Conservation (phyloP, 2,888 invertebrate genomes). For the Panopea generosa region DNA sequence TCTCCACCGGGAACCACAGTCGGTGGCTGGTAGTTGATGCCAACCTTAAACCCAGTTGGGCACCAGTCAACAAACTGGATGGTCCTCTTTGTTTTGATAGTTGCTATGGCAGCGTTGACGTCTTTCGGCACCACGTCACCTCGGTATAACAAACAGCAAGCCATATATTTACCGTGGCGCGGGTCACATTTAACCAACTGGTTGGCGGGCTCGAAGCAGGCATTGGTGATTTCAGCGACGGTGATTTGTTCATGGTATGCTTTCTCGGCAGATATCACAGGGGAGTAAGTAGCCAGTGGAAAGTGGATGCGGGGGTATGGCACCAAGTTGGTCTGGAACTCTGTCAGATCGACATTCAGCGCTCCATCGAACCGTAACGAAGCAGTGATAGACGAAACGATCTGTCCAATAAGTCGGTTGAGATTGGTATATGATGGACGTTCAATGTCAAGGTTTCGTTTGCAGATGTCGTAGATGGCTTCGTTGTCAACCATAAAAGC, state of each 20-base stretch:
- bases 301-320: conserved; percentile 90
- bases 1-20: no score
- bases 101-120: conserved; percentile 82
- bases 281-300: conserved; percentile 93
- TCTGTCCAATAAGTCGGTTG: conserved; percentile 96
- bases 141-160: conserved; percentile 84
- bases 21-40: no score
- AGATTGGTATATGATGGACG: conserved; percentile 94
- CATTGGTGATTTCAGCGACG: conserved; percentile 80
- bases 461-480: no score
- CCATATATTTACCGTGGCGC: no score
- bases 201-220: no score
- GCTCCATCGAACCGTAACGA: conserved; percentile 68
- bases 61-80: no score
- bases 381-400: no score
- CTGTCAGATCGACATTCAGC: conserved; percentile 87
- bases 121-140: conserved; percentile 84
- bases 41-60: no score
- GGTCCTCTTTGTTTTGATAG: no score
- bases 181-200: no score
- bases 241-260: conserved; percentile 90
- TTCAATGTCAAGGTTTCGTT: conserved; percentile 92
- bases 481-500: no score
- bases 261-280: conserved; percentile 96
- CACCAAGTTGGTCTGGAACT: conserved; percentile 85